Evolutionary conservation across 2,888 invertebrate species (phyloP).

Genomic region (Dryocosmus kuriphilus): DNA sequence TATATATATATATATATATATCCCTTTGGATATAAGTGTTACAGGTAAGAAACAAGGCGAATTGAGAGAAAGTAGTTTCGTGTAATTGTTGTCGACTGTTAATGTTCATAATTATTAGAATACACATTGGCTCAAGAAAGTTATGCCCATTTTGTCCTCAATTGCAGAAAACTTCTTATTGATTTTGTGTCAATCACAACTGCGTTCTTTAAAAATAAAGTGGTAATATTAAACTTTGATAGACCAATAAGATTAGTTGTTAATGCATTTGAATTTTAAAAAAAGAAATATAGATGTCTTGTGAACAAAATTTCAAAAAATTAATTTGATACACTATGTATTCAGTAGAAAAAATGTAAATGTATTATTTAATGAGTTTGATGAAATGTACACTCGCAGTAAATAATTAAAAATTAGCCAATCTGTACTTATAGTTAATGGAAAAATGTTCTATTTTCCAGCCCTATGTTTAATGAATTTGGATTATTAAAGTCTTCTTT

Average conservation of each 20-base stretch:
- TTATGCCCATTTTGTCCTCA: constrained; percentile 21
- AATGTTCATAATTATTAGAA: constrained; percentile 22
- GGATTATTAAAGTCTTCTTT: neutral
- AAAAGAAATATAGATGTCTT: constrained; percentile 16
- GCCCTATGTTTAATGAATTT: neutral
- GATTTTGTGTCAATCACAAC: constrained; percentile 15
- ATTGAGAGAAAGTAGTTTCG: constrained; percentile 31
- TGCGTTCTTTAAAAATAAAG: neutral
- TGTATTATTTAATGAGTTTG: constrained; percentile 13
- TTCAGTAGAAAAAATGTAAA: constrained; percentile 9
- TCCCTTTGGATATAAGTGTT: constrained; percentile 2
- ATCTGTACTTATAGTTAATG: neutral
- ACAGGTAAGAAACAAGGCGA: constrained; percentile 9
- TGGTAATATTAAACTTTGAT: neutral
- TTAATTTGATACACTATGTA: constrained; percentile 1
- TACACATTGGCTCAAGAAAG: neutral
- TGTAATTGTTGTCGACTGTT: constrained; percentile 7
- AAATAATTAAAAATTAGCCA: neutral
- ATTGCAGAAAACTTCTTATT: constrained; percentile 13
- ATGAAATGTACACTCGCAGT: neutral
- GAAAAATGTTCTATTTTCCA: neutral
- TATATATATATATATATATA: too few relatives aligned
- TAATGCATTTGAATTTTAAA: neutral
- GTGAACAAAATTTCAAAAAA: constrained; percentile 1
- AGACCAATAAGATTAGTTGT: constrained; percentile 21